Evolutionary conservation across 2,888 invertebrate genomes (phyloP), one percentile per base, ranked within the genome.

Genomic region (Cerastis rubricosa): DNA sequence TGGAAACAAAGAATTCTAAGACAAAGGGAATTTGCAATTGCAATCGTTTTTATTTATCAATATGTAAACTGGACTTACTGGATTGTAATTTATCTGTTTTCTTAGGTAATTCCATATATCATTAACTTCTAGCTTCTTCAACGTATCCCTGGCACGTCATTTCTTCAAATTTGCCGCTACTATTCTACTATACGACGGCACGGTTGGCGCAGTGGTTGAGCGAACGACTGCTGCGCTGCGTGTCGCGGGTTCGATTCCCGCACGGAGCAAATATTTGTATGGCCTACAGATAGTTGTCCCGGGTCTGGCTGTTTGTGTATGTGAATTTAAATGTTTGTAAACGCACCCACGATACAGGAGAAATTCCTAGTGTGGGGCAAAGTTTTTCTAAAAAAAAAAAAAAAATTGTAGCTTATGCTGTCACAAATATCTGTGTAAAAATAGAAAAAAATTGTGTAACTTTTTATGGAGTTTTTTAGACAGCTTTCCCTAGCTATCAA

Each of bases 21-120:
- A 81, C 81, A 85, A 85, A 85, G 83, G 51, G 64, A 71, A 83
- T 83, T 73, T 63, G 61, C 74, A 81, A 81, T 83, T 74, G 65
- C 69, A 71, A 66, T 82, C 3, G 69, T 80, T 80, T 71, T 43
- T 73, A 68, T 68, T 68, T 63, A 74, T 83, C 45, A 63, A 14
- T 43, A 49, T 71, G 69, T 68, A 17, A 29, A 43, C 11, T 40
- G 19, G 35, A 61, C 35, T 25, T 19, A 49, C 40, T 66, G 25
- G 65, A n/a, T 49, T 66, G 17, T 9, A 19, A 59, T 74, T 17
- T 57, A 57, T 73, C 22, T n/a, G 45, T 14, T 49, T 54, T 45
- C 25, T 29, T 74, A 45, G 11, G 9, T 63, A 63, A n/a, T 9
- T 51, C 59, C 12, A 17, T 19, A 22, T 7, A 11, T 25, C 3